Base-by-base conservation (phyloP, 2,113 vertebrate genomes). In the Halichoeres trimaculatus region DNA sequence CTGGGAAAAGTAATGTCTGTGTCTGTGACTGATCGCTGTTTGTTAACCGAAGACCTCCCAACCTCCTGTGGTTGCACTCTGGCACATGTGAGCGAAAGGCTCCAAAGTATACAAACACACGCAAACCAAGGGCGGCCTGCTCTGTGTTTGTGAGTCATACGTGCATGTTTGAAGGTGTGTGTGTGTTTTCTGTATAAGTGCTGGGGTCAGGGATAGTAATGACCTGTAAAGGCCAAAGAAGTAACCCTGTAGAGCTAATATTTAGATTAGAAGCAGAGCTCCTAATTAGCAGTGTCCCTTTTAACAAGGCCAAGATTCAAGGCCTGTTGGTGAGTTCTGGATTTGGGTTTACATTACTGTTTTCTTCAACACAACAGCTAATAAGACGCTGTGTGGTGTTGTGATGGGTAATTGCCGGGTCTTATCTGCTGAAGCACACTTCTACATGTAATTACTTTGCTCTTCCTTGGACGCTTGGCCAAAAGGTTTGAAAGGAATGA, bases 31-130 rank as follows among this genome's bases (percentile, higher is more conserved):
- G 78, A 85, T 75, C 16, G 22, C 78, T 87, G 86, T 91, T 90
- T 85, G 87, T 88, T 81, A 84, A 70, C 87, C 26, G 59, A 75
- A 84, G 88, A 90, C 88, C 84, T 89, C 88, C 76, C 77, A 76
- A 74, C 83, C 81, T 85, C 86, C 74, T 80, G 86, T 63, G 87
- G 87, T 88, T 87, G 78, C 61, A 69, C 68, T 85, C 64, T 84
- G 84, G 78, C 79, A 81, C 70, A 80, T 76, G 60, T 67, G 65
- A 78, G 70, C 54, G 59, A 76, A 72, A 48, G 45, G 13, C 73
- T 89, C 70, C 78, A 78, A 85, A 76, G 70, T 81, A 88, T 81
- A 89, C 89, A 90, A 86, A 78, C 84, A 76, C 85, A 88, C 47
- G 65, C 79, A 88, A 84, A 80, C 24, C 13, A n/a, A 55, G 60